These are phyloP conservation scores for Achatina immaculata DNA, from an alignment of 1,140 invertebrate genomes.

Conservation along the genomic window DNA sequence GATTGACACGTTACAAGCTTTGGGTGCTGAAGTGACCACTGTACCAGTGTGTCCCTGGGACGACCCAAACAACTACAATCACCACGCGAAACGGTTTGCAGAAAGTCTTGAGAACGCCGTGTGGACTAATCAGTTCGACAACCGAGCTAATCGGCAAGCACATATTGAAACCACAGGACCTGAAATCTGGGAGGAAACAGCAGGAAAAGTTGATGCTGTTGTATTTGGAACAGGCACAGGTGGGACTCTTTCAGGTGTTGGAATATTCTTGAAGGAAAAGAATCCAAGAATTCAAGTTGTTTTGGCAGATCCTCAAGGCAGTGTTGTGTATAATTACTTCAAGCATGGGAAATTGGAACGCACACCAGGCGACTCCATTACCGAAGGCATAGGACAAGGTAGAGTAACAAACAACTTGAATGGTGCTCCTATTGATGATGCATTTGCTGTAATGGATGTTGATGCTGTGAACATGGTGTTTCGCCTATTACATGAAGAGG, in stretches of 20 bases:
- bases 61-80: slow-evolving; percentile 70
- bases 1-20: slow-evolving; percentile 64
- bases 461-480: slow-evolving; percentile 70
- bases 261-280: slow-evolving; percentile 69
- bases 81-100: slow-evolving; percentile 68
- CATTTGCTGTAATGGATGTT: slow-evolving; percentile 61
- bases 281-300: slow-evolving; percentile 67
- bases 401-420: slow-evolving; percentile 69
- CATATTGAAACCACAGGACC: slow-evolving; percentile 73
- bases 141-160: slow-evolving; percentile 69
- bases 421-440: slow-evolving; percentile 69
- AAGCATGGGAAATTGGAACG: slow-evolving; percentile 69
- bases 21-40: slow-evolving; percentile 67
- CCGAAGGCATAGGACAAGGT: slow-evolving; percentile 71
- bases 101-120: slow-evolving; percentile 69
- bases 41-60: slow-evolving; percentile 68
- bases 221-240: slow-evolving; percentile 71
- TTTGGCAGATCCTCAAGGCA: slow-evolving; percentile 70
- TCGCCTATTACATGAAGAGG: slow-evolving; percentile 69
- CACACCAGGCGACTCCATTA: slow-evolving; percentile 68
- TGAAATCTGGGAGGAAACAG: slow-evolving; percentile 74
- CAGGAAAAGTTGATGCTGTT: slow-evolving; percentile 69
- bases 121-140: slow-evolving; percentile 73
- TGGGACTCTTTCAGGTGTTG: slow-evolving; percentile 68
- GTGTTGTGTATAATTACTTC: slow-evolving; percentile 69